Evolutionary conservation across 2,113 vertebrate genomes (phyloP), one percentile per base, ranked within the genome.

Genomic region (Perognathus longimembris): DNA sequence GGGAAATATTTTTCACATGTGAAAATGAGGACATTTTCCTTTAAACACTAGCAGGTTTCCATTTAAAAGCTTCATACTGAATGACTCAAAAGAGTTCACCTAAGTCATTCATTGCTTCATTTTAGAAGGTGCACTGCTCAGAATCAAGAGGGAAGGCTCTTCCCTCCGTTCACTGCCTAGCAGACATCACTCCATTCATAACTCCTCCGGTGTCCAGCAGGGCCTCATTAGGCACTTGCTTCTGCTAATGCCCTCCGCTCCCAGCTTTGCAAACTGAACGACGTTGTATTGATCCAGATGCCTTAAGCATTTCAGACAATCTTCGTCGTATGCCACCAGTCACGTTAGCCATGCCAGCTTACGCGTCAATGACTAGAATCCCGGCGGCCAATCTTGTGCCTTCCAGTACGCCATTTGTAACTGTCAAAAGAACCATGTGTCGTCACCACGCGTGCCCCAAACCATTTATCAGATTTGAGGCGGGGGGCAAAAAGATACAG

Each of bases 41-140:
- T 95, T 90, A 89, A 93, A 54, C 61, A 34, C 4, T 34, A 67
- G 12, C 14, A 42, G 30, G 15, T 83, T 97, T 96, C 87, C 75
- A 89, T 69, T 96, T 92, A 85, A 85, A 94, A 91, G 89, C 94
- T 94, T 82, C 95, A 71, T 34, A 28, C 1, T 66, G 34, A 61
- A 61, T 17, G 71, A 42, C 86, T 97, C 86, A 93, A 82, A 95
- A 36, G 10, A 95, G 36, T 91, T 95, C 84, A 89, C 66, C 91
- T 76, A 86, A 87, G 91, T 73, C 94, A 94, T 79, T 92, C 94
- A 97, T 88, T 87, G 76, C 80, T 86, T 66, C 86, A 21, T 84
- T 96, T 96, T 70, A 73, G 75, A 95, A 92, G 88, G 79, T 95
- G 64, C 24, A 3, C 42, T 74, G 59, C 36, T 71, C 22, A 57